phyloP scores from a whole-genome alignment of 1,140 invertebrate species.

The Drosophila lacertosa region DNA sequence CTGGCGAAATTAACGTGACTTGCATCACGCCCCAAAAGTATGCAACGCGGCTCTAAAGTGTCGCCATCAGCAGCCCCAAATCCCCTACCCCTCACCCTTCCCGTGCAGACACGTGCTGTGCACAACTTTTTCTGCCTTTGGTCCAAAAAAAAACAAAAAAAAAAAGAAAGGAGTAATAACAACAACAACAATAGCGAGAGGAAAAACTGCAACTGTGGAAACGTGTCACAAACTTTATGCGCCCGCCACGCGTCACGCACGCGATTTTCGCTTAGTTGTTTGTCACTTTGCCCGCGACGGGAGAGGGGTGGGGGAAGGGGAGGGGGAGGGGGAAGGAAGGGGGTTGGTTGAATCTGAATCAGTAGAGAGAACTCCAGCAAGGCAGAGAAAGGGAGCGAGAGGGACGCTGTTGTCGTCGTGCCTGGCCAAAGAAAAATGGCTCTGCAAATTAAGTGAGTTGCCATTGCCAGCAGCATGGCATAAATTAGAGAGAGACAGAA shows the following conservation, averaged over 20 bases:
- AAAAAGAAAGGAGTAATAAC: background rate
- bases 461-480: constrained; percentile 49
- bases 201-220: constrained; percentile 74
- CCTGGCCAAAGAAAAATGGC: constrained; percentile 66
- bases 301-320: background rate
- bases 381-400: background rate
- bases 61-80: constrained; percentile 58
- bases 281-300: constrained; percentile 64
- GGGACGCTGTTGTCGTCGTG: constrained; percentile 1
- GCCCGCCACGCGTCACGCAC: constrained; percentile 78
- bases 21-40: constrained; percentile 74
- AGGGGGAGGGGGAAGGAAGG: background rate
- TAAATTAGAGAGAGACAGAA: constrained; percentile 54
- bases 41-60: constrained; percentile 76
- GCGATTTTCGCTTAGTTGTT: constrained; percentile 81
- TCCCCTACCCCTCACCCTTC: background rate
- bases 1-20: constrained; percentile 77
- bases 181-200: constrained; percentile 22
- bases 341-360: too few species aligned
- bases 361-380: too few species aligned
- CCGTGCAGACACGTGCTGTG: constrained; percentile 14
- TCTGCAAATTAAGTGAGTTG: constrained; percentile 74
- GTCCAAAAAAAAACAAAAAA: constrained; percentile 39
- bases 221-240: constrained; percentile 81
- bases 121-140: constrained; percentile 58